Percentiles rank a stretch among this genome's conserved stretches.
Evolutionary conservation across 2,888 invertebrate species (phyloP).

Genomic region (Polyommatus icarus): DNA sequence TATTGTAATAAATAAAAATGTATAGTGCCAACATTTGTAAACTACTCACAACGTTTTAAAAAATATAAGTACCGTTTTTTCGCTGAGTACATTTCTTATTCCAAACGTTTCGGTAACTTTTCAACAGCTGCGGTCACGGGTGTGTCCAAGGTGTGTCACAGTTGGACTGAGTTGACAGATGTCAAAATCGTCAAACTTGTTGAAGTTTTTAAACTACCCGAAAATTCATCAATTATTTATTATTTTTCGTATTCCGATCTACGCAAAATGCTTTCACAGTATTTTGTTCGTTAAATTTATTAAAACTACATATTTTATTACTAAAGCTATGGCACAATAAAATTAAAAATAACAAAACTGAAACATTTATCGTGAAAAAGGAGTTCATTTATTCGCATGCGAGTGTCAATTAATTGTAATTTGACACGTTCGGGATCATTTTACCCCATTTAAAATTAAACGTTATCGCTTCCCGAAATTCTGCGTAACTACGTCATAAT

Average conservation of each 20-base stretch:
- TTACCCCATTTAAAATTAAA: constrained; percentile 18
- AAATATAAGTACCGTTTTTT: too few relatives aligned
- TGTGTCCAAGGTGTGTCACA: background rate
- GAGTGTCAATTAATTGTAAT: constrained; percentile 22
- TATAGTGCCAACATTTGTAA: too few relatives aligned
- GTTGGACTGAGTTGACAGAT: background rate
- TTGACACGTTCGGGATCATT: constrained; percentile 13
- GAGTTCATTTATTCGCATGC: constrained; percentile 9
- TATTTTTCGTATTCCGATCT: background rate
- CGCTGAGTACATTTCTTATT: too few relatives aligned
- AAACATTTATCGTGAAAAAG: background rate
- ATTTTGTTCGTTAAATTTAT: too few relatives aligned
- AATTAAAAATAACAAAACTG: background rate
- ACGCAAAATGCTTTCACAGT: background rate
- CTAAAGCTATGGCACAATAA: background rate
- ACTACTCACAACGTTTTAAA: too few relatives aligned
- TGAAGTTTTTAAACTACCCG: background rate
- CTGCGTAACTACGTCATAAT: constrained; percentile 5
- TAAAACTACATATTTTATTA: too few relatives aligned
- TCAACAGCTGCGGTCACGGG: background rate
- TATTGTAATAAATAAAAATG: too few relatives aligned
- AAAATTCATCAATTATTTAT: background rate
- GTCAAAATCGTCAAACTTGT: background rate
- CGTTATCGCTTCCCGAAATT: constrained; percentile 6
- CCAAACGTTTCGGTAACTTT: too few relatives aligned